Base-by-base conservation (phyloP, 2,888 invertebrate genomes). In the Philaethria dido region DNA sequence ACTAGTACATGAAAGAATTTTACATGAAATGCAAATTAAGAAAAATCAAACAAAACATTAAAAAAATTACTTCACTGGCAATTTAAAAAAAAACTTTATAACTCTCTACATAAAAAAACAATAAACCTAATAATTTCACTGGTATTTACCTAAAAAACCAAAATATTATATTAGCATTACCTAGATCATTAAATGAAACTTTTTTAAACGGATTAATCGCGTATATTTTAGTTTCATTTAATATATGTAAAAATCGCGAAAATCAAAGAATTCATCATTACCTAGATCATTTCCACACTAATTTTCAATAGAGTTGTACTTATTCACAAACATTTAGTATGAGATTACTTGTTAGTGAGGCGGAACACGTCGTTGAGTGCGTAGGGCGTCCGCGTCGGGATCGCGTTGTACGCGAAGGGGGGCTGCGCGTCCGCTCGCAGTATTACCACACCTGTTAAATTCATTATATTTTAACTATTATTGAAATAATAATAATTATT, bases 361-460 rank as follows among this genome's bases (percentile, higher is more conserved):
- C 92, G 83, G 74, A 92, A 93, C 1, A 93, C 91, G 72, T 93
- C 92, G 77, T 93, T 92, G 69, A 92, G 84, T 0, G 89, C 64
- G 79, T 93, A 93, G 5, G 93, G 89, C 63, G 93, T 90, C 73
- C 92, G 78, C 62, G 92, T 87, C 0, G 93, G 86, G 69, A 92
- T 91, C 44, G 89, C 83, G 76, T 93, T 92, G 82, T 84, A 93
- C 0, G 86, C 84, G 73, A 82, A 92, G 0, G 89, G 78, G 0
- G 94, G 93, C 81, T 96, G 96, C 22, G 96, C 95, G 83, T 97
- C 96, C 13, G 96, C 97, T 78, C 96, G 94, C 62, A 97, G 92
- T 80, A 97, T 97, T 61, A 97, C 97, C 73, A 97, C 97, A 83
- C 95, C 95, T 95, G 86, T 72, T 65, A 61, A 59, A 54, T 18